Conservation (phyloP, 2,113 vertebrate genomes). For the Lucifuga dentata region DNA sequence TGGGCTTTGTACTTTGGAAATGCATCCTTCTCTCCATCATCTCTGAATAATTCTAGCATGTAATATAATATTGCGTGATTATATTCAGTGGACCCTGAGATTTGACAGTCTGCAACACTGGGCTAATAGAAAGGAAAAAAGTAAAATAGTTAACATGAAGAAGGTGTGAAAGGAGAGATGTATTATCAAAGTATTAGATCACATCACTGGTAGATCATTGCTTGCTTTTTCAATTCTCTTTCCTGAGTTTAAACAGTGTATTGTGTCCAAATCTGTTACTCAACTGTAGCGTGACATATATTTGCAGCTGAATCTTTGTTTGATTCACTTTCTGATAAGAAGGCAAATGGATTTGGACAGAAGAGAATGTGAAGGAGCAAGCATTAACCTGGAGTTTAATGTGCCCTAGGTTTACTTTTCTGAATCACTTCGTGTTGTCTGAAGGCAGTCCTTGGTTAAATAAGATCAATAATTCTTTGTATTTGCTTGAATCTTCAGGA, state of each 20-base stretch:
- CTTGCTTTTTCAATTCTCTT: slow-evolving; percentile 41
- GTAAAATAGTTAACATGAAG: neutral
- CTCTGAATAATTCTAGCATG: neutral
- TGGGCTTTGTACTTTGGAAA: slow-evolving; percentile 37
- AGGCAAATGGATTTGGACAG: slow-evolving; percentile 20
- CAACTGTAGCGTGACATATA: slow-evolving; percentile 20
- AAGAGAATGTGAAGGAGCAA: slow-evolving; percentile 36
- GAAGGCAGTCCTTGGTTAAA: slow-evolving; percentile 3
- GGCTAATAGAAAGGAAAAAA: too few relatives aligned
- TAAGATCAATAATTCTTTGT: neutral
- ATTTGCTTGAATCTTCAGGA: neutral
- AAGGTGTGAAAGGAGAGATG: slow-evolving; percentile 38
- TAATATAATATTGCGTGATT: neutral
- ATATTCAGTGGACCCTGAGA: neutral
- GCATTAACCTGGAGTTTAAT: slow-evolving; percentile 24
- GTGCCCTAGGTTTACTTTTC: slow-evolving; percentile 19
- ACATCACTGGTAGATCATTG: slow-evolving; percentile 27
- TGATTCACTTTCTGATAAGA: slow-evolving; percentile 16
- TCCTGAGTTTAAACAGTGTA: slow-evolving; percentile 2
- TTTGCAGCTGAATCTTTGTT: neutral
- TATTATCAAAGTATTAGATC: slow-evolving; percentile 24
- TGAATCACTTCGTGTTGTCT: slow-evolving; percentile 27
- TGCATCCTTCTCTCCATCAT: slow-evolving; percentile 42
- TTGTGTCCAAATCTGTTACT: slow-evolving; percentile 31
- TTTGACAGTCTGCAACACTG: too few relatives aligned